Base-by-base conservation (phyloP, 2,888 invertebrate genomes). In the Microctonus aethiopoides region DNA sequence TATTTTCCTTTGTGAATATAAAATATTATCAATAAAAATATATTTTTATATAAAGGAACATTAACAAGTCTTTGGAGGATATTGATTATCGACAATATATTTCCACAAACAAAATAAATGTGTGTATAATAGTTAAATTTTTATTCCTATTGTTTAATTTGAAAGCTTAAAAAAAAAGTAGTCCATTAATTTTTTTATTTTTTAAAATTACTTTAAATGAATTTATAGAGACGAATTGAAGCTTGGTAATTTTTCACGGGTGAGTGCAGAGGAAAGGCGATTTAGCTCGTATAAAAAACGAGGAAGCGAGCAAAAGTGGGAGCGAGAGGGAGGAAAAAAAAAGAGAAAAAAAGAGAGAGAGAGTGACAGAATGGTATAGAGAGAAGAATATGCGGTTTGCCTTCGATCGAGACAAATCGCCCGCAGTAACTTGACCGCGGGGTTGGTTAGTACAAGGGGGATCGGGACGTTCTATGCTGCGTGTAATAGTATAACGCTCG, bases 361-460 rank as follows among this genome's bases (percentile, higher is more conserved):
- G 29, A 34, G 16, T 16, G 9, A 46, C 46, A 32, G n/a, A 34
- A 60, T 36, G 56, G n/a, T n/a, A 20, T 41, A 54, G 36, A 36
- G 54, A 54, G 10, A 39, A 52, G 52, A 39, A 24, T 54, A 54
- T 16, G 32, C 29, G 57, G 69, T 46, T 56, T 59, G 34, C 59
- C 46, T 46, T 71, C 73, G 74, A 76, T 75, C 76, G 74, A 76
- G 74, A 76, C 76, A 75, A 76, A 75, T 76, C 74, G 74, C 76
- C 76, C 76, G 76, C 74, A 74, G 75, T 76, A 76, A 76, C 74
- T 74, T 74, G 74, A 75, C 74, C 72, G 74, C 67, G 52, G 56
- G 46, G 52, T 16, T 69, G 57, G 51, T 51, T 20, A 34, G 51
- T 59, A 32, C 20, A 62, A 54, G 41, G 36, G 36, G 16, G 32